Percentiles rank a stretch among this genome's conserved stretches.
Evolutionary conservation across 2,888 invertebrate genomes (phyloP).

Genomic region (Temnothorax ravouxi): DNA sequence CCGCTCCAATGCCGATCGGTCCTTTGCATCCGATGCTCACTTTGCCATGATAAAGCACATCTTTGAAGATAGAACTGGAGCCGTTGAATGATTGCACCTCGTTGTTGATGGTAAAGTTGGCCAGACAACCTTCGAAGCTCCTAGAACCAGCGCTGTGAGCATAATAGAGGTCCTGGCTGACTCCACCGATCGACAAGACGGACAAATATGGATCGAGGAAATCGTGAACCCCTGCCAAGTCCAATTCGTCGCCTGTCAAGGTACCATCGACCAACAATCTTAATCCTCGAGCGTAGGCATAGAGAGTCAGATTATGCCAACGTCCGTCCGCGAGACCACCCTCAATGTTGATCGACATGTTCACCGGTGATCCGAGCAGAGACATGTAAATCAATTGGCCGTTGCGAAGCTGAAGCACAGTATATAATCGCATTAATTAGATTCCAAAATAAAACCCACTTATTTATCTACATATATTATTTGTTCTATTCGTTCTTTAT

Average conservation of each 20-base stretch:
- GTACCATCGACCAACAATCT: slow-evolving; percentile 91
- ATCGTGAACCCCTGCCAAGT: slow-evolving; percentile 95
- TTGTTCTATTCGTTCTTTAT: not conserved
- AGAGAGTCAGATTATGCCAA: slow-evolving; percentile 96
- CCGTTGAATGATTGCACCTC: slow-evolving; percentile 96
- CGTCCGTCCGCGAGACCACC: slow-evolving; percentile 91
- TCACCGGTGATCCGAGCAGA: slow-evolving; percentile 92
- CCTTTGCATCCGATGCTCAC: slow-evolving; percentile 92
- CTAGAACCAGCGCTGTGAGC: slow-evolving; percentile 87
- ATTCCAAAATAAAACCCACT: not conserved
- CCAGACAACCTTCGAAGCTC: slow-evolving; percentile 95
- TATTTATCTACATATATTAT: not conserved
- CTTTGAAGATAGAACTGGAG: slow-evolving; percentile 93
- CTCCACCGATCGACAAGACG: slow-evolving; percentile 93
- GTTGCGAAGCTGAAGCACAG: slow-evolving; percentile 87
- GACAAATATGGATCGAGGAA: slow-evolving; percentile 97
- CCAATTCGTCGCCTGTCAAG: slow-evolving; percentile 94
- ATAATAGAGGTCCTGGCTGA: slow-evolving; percentile 89
- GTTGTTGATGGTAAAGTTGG: slow-evolving; percentile 95
- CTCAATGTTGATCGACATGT: slow-evolving; percentile 92
- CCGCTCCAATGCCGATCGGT: slow-evolving; percentile 91
- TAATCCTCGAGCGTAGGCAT: slow-evolving; percentile 91
- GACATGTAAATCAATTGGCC: slow-evolving; percentile 94
- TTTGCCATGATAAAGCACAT: slow-evolving; percentile 91
- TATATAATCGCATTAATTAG: not conserved